phyloP scores from a whole-genome alignment of 1,140 invertebrate species.

The Varroa destructor region DNA sequence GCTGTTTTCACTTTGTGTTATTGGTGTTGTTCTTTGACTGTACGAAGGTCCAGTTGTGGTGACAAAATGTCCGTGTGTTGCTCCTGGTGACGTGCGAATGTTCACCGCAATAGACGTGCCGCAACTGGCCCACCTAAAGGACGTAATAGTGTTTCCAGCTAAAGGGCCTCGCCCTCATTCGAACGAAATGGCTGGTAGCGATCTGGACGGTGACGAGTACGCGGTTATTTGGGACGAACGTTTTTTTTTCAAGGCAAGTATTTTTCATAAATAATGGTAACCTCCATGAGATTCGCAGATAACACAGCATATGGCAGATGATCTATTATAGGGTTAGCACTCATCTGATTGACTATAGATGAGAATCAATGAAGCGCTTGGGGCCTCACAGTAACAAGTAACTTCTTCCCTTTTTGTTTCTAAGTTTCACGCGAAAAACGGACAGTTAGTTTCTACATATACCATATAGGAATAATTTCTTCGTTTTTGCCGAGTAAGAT shows the following conservation, averaged over 20 bases:
- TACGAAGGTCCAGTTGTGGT: constrained; percentile 29
- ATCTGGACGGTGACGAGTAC: constrained; percentile 36
- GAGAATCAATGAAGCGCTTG: background rate
- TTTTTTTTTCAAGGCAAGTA: constrained; percentile 1
- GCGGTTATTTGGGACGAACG: constrained; percentile 32
- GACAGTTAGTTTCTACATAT: no score
- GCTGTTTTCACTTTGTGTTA: no score
- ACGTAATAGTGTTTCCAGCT: constrained; percentile 30
- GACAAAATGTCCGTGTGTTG: constrained; percentile 29
- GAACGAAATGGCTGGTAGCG: constrained; percentile 32
- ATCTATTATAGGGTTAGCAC: background rate
- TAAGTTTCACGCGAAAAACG: no score
- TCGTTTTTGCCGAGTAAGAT: no score
- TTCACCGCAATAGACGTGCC: constrained; percentile 28
- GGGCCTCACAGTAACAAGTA: background rate
- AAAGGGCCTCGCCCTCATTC: constrained; percentile 30
- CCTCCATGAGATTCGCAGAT: background rate
- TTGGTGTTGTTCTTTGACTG: no score
- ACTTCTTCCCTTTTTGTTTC: no score
- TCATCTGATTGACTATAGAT: background rate
- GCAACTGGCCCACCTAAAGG: constrained; percentile 28
- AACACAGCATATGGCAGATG: constrained; percentile 30
- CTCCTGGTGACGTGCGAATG: constrained; percentile 29
- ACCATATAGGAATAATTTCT: no score
- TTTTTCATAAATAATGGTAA: background rate